Percentiles rank a stretch among this genome's conserved stretches.
Evolutionary conservation across 2,797 vertebrate species (phyloP).

Genomic region (Dromococcyx pavoninus): DNA sequence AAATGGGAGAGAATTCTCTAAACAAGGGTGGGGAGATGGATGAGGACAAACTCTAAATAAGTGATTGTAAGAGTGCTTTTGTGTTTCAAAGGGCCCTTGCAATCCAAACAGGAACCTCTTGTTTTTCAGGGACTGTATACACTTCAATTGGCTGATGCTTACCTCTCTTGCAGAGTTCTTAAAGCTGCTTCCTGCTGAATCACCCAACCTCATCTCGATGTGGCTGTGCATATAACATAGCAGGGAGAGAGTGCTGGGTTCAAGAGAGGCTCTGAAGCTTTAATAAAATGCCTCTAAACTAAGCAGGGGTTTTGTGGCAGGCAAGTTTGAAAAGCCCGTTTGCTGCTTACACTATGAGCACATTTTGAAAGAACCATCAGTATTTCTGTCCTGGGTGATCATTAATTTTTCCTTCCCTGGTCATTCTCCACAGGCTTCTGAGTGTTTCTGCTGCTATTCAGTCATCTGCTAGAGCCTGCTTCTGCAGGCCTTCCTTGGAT

Average conservation of each 20-base stretch:
- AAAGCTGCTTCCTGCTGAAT: background rate
- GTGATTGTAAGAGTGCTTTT: background rate
- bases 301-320: background rate
- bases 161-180: background rate
- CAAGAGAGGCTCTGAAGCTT: background rate
- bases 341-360: background rate
- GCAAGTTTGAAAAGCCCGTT: background rate
- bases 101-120: conserved; percentile 31
- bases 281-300: background rate
- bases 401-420: background rate
- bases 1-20: background rate
- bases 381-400: background rate
- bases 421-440: background rate
- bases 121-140: background rate
- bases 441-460: background rate
- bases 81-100: conserved; percentile 6
- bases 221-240: background rate
- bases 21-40: background rate
- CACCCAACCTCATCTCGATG: background rate
- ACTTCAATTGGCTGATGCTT: background rate
- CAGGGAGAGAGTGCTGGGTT: background rate
- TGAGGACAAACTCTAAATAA: background rate
- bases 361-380: background rate
- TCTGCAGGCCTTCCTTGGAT: background rate
- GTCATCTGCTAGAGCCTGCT: background rate